Conservation (phyloP, 1,140 invertebrate genomes). For the Achatina immaculata region DNA sequence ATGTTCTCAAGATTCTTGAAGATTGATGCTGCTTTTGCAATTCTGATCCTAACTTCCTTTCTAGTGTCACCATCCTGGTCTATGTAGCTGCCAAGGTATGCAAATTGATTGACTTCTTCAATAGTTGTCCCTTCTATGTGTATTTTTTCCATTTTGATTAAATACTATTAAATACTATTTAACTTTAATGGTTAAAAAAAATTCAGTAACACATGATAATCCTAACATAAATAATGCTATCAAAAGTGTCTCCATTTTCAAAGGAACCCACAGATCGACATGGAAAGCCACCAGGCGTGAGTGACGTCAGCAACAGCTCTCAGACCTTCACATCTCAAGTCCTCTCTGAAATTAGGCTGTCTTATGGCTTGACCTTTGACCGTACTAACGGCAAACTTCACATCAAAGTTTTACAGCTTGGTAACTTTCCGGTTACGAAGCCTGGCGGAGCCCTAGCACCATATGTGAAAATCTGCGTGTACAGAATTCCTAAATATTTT, state of each 20-base stretch:
- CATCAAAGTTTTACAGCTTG: conserved; percentile 51
- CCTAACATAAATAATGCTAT: no score
- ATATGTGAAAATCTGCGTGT: conserved; percentile 51
- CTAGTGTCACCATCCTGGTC: no score
- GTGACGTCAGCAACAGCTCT: background rate
- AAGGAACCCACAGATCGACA: conserved; percentile 2
- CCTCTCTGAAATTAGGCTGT: conserved; percentile 19
- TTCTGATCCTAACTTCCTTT: no score
- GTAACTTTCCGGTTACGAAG: conserved; percentile 41
- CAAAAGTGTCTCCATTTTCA: no score
- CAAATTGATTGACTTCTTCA: no score
- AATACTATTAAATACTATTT: no score
- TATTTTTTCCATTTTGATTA: background rate
- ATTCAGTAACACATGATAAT: no score
- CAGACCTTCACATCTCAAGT: background rate
- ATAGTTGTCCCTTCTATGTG: no score
- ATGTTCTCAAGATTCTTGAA: no score
- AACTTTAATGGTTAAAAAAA: no score
- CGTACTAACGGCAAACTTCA: conserved; percentile 42
- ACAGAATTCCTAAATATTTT: conserved; percentile 46
- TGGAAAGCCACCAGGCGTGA: conserved; percentile 12
- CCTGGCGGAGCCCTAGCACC: conserved; percentile 42
- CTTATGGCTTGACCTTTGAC: conserved; percentile 50
- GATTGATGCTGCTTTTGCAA: no score
- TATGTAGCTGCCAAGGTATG: no score